Base-by-base conservation (phyloP, 2,113 vertebrate species). In the Octodon degus region DNA sequence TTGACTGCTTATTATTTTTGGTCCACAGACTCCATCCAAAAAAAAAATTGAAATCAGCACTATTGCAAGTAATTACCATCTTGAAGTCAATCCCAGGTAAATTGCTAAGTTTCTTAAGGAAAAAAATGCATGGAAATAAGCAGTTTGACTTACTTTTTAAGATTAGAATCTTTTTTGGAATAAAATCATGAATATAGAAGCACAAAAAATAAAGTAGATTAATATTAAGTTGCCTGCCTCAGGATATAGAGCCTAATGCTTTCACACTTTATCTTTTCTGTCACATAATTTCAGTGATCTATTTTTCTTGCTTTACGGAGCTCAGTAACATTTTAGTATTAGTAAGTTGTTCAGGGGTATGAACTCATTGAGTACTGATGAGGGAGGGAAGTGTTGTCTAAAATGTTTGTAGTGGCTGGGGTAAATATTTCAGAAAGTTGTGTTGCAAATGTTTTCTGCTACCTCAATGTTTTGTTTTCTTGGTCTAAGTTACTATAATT, bases 31-130 rank as follows among this genome's bases (percentile, higher is more conserved):
- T 87, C 99, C 99, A 22, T 99, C 99, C 50, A 99, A 99, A 97
- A 99, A 99, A 98, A 99, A 99, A 98, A 99, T 99, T 96, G 99
- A 99, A 98, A 99, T 99, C 94, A 99, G 99, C 98, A 99, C 99
- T 34, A 99, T 99, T 98, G 99, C 99, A 97, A 99, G 99, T 98
- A 99, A 99, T 98, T 99, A 99, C 94, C 99, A 99, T 96, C 98
- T 99, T 96, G 99, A 99, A 98, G 99, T 99, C 96, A 99, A 99
- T 96, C 98, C 99, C 82, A 99, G 99, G 99, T 99, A 98, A 97
- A 89, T 5, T 87, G 87, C 79, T 74, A 11, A 67, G 12, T 65
- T 84, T 86, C 94, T 58, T 14, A 25, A 47, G 87, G 58, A 76
- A 86, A 43, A 43, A 81, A 90, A 53, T 43, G 14, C 13, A 9